Percentiles rank a stretch among this genome's conserved stretches.
phyloP scores from a whole-genome alignment of 2,888 invertebrate genomes.

The Sicus ferrugineus region DNA sequence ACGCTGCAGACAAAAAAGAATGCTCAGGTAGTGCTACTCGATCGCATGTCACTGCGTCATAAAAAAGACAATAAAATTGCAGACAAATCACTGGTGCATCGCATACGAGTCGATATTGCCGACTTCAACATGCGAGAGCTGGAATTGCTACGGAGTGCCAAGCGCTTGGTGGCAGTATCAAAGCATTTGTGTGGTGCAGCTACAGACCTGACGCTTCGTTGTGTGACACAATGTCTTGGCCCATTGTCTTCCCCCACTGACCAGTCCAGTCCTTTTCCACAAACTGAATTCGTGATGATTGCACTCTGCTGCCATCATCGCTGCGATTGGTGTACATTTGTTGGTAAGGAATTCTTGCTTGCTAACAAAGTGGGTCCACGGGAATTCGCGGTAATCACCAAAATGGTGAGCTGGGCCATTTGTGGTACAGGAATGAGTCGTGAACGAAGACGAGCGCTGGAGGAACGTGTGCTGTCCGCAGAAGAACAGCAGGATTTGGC shows the following conservation, averaged over 20 bases:
- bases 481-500: conserved; percentile 33
- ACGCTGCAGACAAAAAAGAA: conserved; percentile 66
- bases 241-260: background rate
- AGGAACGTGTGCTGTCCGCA: conserved; percentile 40
- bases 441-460: conserved; percentile 59
- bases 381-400: conserved; percentile 79
- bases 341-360: conserved; percentile 72
- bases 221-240: conserved; percentile 64
- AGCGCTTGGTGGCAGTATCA: conserved; percentile 76
- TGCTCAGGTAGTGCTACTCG: conserved; percentile 75
- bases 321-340: conserved; percentile 76
- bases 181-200: conserved; percentile 92
- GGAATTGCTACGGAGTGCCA: conserved; percentile 60
- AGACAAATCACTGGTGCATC: conserved; percentile 66
- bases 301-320: conserved; percentile 93
- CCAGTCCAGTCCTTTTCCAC: conserved; percentile 41
- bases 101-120: conserved; percentile 83
- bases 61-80: conserved; percentile 76
- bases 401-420: conserved; percentile 90
- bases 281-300: conserved; percentile 71
- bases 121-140: conserved; percentile 74
- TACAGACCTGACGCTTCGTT: conserved; percentile 80
- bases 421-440: conserved; percentile 76
- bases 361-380: conserved; percentile 68
- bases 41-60: conserved; percentile 82